A percentile compares a stretch with the other conserved stretches of the same genome.
phyloP scores from a whole-genome alignment of 2,888 invertebrate genomes.

The Mimachlamys varia region DNA sequence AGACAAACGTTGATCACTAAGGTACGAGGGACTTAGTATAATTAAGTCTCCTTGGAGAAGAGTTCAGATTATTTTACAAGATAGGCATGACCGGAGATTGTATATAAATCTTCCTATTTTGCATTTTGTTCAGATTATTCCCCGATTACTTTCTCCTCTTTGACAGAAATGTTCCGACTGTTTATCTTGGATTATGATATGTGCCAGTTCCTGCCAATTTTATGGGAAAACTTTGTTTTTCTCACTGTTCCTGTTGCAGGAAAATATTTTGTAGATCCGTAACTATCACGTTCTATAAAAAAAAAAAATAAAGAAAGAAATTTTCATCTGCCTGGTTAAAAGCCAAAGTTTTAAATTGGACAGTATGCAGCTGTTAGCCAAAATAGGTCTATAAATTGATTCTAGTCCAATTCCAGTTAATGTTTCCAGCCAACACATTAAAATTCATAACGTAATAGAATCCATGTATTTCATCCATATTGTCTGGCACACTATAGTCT shows the following conservation, averaged over 20 bases:
- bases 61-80: background rate
- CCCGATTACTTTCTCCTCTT: background rate
- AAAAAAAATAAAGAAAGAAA: background rate
- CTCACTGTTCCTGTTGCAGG: background rate
- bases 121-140: constrained; percentile 3
- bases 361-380: background rate
- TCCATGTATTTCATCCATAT: background rate
- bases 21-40: background rate
- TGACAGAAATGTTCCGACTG: background rate
- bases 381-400: background rate
- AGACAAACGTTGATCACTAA: background rate
- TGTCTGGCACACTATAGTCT: background rate
- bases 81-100: constrained; percentile 1
- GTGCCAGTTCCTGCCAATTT: background rate
- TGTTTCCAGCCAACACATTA: background rate
- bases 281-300: background rate
- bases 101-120: constrained; percentile 6
- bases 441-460: background rate
- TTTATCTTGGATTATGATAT: constrained; percentile 8
- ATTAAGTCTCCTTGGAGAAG: background rate
- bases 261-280: background rate
- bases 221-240: background rate
- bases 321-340: background rate
- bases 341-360: constrained; percentile 8
- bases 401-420: background rate